Conservation (phyloP, 1,140 invertebrate genomes). For the Protaetia brevitarsis region DNA sequence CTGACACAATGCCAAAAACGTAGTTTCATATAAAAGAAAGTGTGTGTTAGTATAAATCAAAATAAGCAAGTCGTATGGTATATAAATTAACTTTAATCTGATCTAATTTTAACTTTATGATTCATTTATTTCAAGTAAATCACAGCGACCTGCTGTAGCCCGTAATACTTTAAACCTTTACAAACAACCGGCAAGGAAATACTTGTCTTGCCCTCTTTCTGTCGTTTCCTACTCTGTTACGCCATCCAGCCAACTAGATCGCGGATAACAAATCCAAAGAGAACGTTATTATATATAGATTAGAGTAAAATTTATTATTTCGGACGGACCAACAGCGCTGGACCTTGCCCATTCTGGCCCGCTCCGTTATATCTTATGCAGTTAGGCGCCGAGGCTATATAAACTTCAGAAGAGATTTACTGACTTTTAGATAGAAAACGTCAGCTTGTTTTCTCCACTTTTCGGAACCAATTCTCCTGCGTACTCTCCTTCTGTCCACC, state of each 20-base stretch:
- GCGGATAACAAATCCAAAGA: background rate
- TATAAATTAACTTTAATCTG: too few species aligned
- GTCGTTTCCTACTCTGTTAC: background rate
- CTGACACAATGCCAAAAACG: too few species aligned
- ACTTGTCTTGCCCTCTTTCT: too few species aligned
- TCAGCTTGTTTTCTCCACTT: slow-evolving; percentile 34
- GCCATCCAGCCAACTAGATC: background rate
- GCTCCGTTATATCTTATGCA: slow-evolving; percentile 6
- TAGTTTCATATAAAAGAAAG: too few species aligned
- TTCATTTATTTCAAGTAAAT: too few species aligned
- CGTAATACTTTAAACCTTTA: slow-evolving; percentile 1
- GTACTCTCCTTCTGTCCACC: slow-evolving; percentile 17
- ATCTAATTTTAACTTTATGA: too few species aligned
- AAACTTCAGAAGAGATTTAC: slow-evolving; percentile 32
- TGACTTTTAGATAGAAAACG: slow-evolving; percentile 37
- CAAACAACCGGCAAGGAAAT: slow-evolving; percentile 1
- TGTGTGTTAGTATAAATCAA: too few species aligned
- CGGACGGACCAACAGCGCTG: background rate
- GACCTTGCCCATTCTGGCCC: background rate
- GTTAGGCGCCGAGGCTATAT: slow-evolving; percentile 1
- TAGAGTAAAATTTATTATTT: slow-evolving; percentile 19
- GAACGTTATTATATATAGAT: slow-evolving; percentile 14
- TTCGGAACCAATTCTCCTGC: slow-evolving; percentile 12
- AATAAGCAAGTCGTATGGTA: too few species aligned
- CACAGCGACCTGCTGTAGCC: too few species aligned